phyloP scores from a whole-genome alignment of 2,113 vertebrate species.

The Leuciscus idus region DNA sequence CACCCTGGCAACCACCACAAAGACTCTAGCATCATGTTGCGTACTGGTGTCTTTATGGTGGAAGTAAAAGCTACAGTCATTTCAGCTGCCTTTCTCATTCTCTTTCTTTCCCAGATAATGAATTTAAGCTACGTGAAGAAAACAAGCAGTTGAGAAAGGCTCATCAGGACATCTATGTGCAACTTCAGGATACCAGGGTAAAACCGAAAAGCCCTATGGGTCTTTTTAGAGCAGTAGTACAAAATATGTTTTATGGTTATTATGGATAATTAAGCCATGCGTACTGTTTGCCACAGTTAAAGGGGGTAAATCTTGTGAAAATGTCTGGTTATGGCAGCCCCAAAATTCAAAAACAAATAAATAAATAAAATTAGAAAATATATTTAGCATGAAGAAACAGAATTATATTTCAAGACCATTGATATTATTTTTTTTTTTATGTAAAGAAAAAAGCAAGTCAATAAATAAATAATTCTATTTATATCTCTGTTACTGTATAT shows the following conservation, averaged over 20 bases:
- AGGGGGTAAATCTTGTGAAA: not conserved
- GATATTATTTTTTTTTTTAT: not conserved
- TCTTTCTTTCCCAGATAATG: conserved; percentile 74
- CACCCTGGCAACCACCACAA: not conserved
- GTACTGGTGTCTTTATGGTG: not conserved
- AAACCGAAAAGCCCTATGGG: conserved; percentile 31
- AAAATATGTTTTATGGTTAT: not conserved
- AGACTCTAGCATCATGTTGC: not conserved
- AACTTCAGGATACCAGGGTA: conserved; percentile 95
- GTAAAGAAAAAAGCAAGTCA: not conserved
- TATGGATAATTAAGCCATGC: not conserved
- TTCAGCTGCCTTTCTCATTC: not conserved
- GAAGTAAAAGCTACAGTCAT: not conserved
- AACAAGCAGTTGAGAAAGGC: conserved; percentile 93
- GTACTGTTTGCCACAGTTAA: not conserved
- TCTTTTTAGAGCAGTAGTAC: not conserved
- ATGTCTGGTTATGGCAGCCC: not conserved
- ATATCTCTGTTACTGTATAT: not conserved
- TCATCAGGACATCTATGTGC: conserved; percentile 91
- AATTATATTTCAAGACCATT: not conserved
- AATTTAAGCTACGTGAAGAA: conserved; percentile 91
- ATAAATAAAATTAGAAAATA: not conserved
- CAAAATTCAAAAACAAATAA: not conserved
- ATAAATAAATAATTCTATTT: not conserved
- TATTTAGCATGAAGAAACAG: not conserved